phyloP scores from a whole-genome alignment of 1,140 invertebrate species.

The Zaprionus gabonicus region DNA sequence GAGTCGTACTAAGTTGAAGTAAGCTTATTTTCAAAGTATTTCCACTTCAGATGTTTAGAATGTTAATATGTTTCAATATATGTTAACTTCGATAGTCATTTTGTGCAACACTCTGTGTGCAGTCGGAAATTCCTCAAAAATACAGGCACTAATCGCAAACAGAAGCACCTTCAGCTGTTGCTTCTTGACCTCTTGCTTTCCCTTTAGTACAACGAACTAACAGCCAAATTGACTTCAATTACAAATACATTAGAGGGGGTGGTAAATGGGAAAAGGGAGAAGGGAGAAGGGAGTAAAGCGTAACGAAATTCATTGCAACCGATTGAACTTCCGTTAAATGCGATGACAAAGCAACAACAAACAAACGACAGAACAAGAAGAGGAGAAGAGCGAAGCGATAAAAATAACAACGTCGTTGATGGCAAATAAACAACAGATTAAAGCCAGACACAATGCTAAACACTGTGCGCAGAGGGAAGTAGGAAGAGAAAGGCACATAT shows the following conservation, averaged over 20 bases:
- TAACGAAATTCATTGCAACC: slow-evolving; percentile 46
- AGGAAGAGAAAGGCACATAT: too few relatives aligned
- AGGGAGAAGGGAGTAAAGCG: not conserved
- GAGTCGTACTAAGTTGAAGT: too few relatives aligned
- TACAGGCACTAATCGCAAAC: not conserved
- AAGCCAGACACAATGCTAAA: slow-evolving; percentile 64
- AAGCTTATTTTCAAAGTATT: too few relatives aligned
- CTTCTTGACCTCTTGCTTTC: not conserved
- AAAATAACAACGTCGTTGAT: slow-evolving; percentile 45
- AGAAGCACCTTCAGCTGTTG: not conserved
- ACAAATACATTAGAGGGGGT: slow-evolving; percentile 32
- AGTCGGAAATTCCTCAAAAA: not conserved
- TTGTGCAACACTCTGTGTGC: not conserved
- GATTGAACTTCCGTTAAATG: slow-evolving; percentile 55
- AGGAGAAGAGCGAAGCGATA: slow-evolving; percentile 25
- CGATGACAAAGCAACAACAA: slow-evolving; percentile 33
- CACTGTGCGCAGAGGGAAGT: slow-evolving; percentile 29
- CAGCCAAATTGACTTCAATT: slow-evolving; percentile 57
- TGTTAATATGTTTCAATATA: too few relatives aligned
- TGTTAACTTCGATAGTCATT: not conserved
- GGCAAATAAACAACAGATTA: slow-evolving; percentile 74
- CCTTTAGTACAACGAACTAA: slow-evolving; percentile 8
- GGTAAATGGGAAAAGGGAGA: not conserved
- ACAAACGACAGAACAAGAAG: not conserved
- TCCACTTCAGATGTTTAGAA: too few relatives aligned